These are phyloP conservation scores for Hyla sarda DNA, from an alignment of 2,113 vertebrate species.

Conservation along the genomic window DNA sequence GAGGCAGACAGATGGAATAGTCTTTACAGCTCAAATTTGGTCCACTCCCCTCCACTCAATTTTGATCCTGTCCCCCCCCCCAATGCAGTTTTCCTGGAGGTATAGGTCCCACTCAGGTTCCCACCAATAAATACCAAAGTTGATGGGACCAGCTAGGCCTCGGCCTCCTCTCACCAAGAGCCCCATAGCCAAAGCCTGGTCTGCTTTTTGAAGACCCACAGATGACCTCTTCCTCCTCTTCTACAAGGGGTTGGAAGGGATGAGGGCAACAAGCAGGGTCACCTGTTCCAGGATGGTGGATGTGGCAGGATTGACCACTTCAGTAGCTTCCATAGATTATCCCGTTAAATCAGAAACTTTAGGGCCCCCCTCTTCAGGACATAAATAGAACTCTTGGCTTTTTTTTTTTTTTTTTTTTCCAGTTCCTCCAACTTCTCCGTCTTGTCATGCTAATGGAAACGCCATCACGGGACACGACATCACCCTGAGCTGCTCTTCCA, in stretches of 20 bases:
- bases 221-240: too few relatives aligned
- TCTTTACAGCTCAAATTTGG: too few relatives aligned
- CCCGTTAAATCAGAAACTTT: neutral
- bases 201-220: too few relatives aligned
- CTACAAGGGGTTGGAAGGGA: neutral
- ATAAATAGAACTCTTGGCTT: neutral
- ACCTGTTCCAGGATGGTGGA: neutral
- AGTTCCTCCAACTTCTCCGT: slow-evolving; percentile 73
- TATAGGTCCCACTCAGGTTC: too few relatives aligned
- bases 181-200: too few relatives aligned
- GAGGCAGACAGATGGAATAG: too few relatives aligned
- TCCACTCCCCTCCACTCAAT: too few relatives aligned
- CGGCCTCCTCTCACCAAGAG: too few relatives aligned
- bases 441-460: slow-evolving; percentile 67
- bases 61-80: too few relatives aligned
- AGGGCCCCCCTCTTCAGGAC: neutral
- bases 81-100: too few relatives aligned
- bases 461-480: slow-evolving; percentile 65
- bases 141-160: too few relatives aligned
- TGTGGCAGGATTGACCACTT: neutral
- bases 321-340: neutral
- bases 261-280: neutral
- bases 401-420: slow-evolving; percentile 50
- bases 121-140: too few relatives aligned
- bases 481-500: slow-evolving; percentile 69